These are phyloP conservation scores for Pantelozetes paolii DNA, from an alignment of 2,888 invertebrate genomes.

Conservation along the genomic window DNA sequence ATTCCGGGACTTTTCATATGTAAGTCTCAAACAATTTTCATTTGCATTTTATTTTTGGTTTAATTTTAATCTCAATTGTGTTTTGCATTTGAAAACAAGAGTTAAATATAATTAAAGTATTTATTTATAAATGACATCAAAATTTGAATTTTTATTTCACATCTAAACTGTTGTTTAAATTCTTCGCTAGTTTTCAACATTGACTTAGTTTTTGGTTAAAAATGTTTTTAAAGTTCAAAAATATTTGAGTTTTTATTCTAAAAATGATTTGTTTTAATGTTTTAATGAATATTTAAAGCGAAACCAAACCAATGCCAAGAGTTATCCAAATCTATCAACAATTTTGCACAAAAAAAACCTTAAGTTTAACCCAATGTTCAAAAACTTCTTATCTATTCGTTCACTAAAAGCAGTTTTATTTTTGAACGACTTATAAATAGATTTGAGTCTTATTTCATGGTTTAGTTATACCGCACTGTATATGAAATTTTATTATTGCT, in stretches of 20 bases:
- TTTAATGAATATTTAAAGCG: no score
- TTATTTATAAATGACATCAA: no score
- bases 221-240: not conserved
- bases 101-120: no score
- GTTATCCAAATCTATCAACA: not conserved
- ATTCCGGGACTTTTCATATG: conserved; percentile 47
- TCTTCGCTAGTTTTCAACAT: no score
- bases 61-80: not conserved
- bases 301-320: not conserved
- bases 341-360: not conserved
- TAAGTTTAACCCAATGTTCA: not conserved
- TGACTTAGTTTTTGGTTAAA: no score
- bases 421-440: conserved; percentile 20
- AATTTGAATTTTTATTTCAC: no score
- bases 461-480: conserved; percentile 5
- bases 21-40: conserved; percentile 38
- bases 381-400: not conserved
- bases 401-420: not conserved
- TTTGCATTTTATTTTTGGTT: not conserved
- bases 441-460: conserved; percentile 10
- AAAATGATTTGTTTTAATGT: not conserved
- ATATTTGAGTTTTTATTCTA: not conserved
- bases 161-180: no score
- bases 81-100: no score
- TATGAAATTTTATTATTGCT: conserved; percentile 24